A percentile compares a stretch with the other conserved stretches of the same genome.
Conservation (phyloP, 2,888 invertebrate genomes). For the Epirrita christyi region DNA sequence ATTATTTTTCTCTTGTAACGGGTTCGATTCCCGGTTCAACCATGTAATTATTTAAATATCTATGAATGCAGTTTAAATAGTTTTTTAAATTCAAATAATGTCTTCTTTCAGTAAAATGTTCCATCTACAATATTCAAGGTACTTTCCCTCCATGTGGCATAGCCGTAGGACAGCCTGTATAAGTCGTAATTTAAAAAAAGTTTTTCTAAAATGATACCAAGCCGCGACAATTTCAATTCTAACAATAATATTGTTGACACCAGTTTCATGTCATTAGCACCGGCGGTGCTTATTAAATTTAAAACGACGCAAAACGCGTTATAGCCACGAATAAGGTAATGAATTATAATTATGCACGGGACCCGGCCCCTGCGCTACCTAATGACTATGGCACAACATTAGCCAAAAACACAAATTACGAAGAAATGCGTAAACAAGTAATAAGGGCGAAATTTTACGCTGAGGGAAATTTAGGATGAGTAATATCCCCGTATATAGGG, state of each 20-base stretch:
- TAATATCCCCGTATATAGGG: conserved; percentile 31
- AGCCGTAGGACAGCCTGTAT: no score
- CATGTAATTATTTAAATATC: no score
- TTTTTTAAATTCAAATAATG: no score
- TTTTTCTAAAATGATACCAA: no score
- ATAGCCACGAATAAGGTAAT: conserved; percentile 65
- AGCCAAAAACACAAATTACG: conserved; percentile 78
- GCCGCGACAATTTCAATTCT: no score
- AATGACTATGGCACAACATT: conserved; percentile 77
- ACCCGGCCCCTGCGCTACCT: conserved; percentile 60
- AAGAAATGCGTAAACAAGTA: conserved; percentile 77
- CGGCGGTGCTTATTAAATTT: conserved; percentile 38
- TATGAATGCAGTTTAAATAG: no score
- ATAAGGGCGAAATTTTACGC: conserved; percentile 51
- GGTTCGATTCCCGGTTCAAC: no score
- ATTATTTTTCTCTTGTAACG: no score
- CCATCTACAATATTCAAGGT: no score
- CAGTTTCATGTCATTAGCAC: conserved; percentile 29
- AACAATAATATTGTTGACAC: conserved; percentile 9
- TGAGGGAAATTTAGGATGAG: conserved; percentile 49
- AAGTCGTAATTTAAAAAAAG: no score
- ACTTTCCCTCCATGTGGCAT: no score
- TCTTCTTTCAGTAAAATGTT: no score
- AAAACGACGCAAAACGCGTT: conserved; percentile 52
- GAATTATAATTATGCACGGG: conserved; percentile 75